Evolutionary conservation across 2,888 invertebrate species (phyloP).

Genomic region (Trichopria drosophilae): DNA sequence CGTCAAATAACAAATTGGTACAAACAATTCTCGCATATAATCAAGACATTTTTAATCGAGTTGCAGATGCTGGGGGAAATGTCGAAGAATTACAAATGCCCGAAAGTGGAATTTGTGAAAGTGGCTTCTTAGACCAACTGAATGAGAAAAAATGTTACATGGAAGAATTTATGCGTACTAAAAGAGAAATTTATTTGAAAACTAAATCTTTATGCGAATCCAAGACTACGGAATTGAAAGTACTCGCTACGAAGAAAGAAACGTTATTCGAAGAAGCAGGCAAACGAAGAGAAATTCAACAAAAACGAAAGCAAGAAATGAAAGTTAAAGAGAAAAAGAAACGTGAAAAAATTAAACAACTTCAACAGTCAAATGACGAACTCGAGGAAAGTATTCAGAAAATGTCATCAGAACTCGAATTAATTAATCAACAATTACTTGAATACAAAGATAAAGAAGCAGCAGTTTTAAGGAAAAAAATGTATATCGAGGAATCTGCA

Average conservation of each 20-base stretch:
- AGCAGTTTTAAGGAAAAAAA: constrained; percentile 39
- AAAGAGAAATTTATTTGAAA: constrained; percentile 18
- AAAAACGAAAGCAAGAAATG: constrained; percentile 27
- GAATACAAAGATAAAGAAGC: constrained; percentile 44
- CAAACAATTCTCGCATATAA: constrained; percentile 48
- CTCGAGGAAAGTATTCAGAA: constrained; percentile 34
- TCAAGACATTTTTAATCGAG: constrained; percentile 45
- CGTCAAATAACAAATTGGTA: constrained; percentile 41
- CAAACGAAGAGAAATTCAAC: constrained; percentile 26
- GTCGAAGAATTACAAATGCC: constrained; percentile 46
- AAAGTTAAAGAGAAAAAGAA: constrained; percentile 40
- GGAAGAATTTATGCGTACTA: constrained; percentile 34
- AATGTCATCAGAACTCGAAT: constrained; percentile 29
- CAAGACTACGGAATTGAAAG: constrained; percentile 21
- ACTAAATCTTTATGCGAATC: too few relatives aligned
- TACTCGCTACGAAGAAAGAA: constrained; percentile 28
- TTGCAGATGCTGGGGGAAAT: constrained; percentile 35
- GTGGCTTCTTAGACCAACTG: constrained; percentile 34
- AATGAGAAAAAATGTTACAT: constrained; percentile 38
- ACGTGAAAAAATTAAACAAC: constrained; percentile 40
- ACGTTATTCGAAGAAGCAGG: constrained; percentile 25
- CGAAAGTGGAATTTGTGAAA: constrained; percentile 39
- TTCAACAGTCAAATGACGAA: constrained; percentile 37
- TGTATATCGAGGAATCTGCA: constrained; percentile 38
- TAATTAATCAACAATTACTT: constrained; percentile 32